Base-by-base conservation (phyloP, 35 echinoderm and acorn worm genomes). In the Apostichopus parvimensis region DNA sequence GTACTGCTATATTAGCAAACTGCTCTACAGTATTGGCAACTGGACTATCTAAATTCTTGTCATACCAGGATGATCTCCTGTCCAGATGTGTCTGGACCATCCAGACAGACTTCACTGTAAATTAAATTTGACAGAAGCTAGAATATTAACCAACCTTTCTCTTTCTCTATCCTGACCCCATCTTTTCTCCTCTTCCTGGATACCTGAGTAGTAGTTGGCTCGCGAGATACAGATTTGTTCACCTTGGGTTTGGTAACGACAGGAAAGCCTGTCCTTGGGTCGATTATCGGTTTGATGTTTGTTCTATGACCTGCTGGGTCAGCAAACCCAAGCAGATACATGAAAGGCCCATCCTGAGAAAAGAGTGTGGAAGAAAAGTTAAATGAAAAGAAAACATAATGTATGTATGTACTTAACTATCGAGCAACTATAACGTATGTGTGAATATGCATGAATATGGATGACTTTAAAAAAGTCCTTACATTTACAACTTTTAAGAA, bases 271-370 rank as follows among this genome's bases (percentile, higher is more conserved):
- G 54, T 75, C 85, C 64, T 58, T 57, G 77, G 57, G 60, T 58
- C 79, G 14, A 73, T 91, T 34, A 26, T 80, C 54, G 75, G 86
- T 73, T 88, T 88, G 66, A 88, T 88, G 45, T 77, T 77, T 64
- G 70, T 26, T 64, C 77, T 78, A 8, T 90, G 86, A 22, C 86
- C 88, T 17, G 68, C 58, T 20, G 57, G 87, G 93, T 72, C 81
- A 58, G 68, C 71, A 70, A 91, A 84, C 62, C 88, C 79, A 17
- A 94, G 60, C 4, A 94, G 60, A 78, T 90, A 77, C 72, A 94
- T 60, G 88, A 94, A 83, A 58, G 93, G 77, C 13, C 90, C 95
- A 92, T 96, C 95, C 95, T 96, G 90, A 12, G 20, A 57, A 15
- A 73, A 89, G 5, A 57, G 66, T 52, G 56, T 15, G 34, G 22